Evolutionary conservation across 2,113 vertebrate genomes (phyloP).

Genomic region (Sigmodon hispidus): DNA sequence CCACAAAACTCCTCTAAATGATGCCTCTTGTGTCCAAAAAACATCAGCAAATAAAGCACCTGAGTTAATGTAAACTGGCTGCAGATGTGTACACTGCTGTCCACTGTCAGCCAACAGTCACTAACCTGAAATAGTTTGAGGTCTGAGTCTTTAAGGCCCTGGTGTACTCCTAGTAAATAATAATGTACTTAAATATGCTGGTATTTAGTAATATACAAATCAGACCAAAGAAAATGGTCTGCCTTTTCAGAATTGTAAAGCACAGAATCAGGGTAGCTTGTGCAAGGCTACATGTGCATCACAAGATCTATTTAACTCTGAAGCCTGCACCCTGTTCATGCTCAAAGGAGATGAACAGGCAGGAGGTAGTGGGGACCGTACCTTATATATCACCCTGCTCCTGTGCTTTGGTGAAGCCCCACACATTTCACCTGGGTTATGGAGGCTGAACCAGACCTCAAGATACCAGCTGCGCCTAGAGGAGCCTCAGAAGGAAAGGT

Average conservation of each 20-base stretch:
- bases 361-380: accelerated
- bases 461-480: background rate
- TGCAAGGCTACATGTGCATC: background rate
- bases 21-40: background rate
- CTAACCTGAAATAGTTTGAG: background rate
- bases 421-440: accelerated
- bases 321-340: background rate
- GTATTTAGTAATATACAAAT: background rate
- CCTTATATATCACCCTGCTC: background rate
- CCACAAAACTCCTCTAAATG: background rate
- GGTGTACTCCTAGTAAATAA: background rate
- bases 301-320: background rate
- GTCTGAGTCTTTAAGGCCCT: background rate
- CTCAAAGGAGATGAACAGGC: accelerated
- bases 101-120: background rate
- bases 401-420: background rate
- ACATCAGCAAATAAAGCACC: background rate
- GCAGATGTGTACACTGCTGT: background rate
- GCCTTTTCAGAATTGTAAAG: background rate
- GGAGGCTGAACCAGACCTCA: background rate
- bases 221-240: background rate
- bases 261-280: background rate
- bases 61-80: background rate
- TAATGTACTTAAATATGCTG: background rate
- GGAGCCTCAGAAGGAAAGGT: background rate